Conservation (phyloP, 2,888 invertebrate species). For the Pyralis farinalis region DNA sequence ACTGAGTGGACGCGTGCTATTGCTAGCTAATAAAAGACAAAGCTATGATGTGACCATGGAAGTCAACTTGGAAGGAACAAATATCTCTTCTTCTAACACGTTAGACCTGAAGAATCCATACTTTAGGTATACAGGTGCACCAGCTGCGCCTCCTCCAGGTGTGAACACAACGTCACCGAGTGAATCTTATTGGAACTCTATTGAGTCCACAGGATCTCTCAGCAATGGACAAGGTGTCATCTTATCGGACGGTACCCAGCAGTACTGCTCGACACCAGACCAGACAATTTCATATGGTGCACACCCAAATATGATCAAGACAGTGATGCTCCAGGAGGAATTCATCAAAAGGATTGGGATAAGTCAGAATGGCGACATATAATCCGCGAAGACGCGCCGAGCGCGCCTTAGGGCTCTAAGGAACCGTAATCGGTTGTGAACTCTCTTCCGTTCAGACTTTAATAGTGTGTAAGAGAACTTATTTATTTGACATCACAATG, state of each 20-base stretch:
- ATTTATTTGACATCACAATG: slow-evolving; percentile 78
- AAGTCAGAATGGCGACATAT: slow-evolving; percentile 78
- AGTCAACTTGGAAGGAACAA: slow-evolving; percentile 93
- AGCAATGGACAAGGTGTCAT: slow-evolving; percentile 70
- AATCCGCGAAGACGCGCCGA: slow-evolving; percentile 73
- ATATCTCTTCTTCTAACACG: slow-evolving; percentile 92
- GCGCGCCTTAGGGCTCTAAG: slow-evolving; percentile 76
- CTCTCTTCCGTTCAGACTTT: slow-evolving; percentile 69
- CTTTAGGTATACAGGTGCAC: slow-evolving; percentile 97
- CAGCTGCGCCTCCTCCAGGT: slow-evolving; percentile 95
- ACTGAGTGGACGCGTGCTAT: slow-evolving; percentile 91
- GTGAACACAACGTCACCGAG: slow-evolving; percentile 95
- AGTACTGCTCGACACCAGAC: slow-evolving; percentile 65
- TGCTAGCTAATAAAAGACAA: slow-evolving; percentile 97
- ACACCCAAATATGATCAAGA: slow-evolving; percentile 73
- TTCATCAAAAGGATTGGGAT: slow-evolving; percentile 78
- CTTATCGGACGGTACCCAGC: slow-evolving; percentile 61
- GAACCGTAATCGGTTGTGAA: slow-evolving; percentile 78
- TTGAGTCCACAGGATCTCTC: slow-evolving; percentile 85
- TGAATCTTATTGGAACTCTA: slow-evolving; percentile 94
- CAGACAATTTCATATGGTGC: slow-evolving; percentile 59
- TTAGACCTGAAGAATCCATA: slow-evolving; percentile 99
- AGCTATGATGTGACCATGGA: slow-evolving; percentile 99
- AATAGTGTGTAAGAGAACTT: slow-evolving; percentile 74
- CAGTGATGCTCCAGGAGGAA: slow-evolving; percentile 77